These are phyloP conservation scores for Raja brachyura DNA, from an alignment of 2,113 vertebrate species.

Conservation along the genomic window DNA sequence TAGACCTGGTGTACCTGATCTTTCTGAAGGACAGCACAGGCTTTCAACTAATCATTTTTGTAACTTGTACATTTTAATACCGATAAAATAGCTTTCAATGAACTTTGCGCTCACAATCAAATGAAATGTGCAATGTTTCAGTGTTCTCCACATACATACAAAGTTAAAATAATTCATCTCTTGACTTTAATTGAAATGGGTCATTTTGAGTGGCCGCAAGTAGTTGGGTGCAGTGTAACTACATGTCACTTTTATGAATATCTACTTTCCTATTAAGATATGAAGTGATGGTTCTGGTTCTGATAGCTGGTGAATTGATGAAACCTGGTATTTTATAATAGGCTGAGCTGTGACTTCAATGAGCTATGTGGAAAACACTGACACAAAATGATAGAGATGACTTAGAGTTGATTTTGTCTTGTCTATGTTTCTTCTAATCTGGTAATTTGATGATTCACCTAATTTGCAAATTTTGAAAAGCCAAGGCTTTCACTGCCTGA, in stretches of 20 bases:
- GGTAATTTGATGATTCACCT: not conserved
- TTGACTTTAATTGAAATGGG: not conserved
- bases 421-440: not conserved
- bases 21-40: not conserved
- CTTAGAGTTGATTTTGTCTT: not conserved
- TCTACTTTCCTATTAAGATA: not conserved
- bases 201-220: not conserved
- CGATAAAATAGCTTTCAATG: not conserved
- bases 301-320: not conserved
- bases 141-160: conserved; percentile 6
- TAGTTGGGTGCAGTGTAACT: not conserved
- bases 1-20: not conserved
- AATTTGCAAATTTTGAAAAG: not conserved
- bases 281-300: not conserved
- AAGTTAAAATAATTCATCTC: not conserved
- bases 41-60: conserved; percentile 27
- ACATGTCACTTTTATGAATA: too few relatives aligned
- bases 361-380: not conserved
- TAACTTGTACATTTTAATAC: conserved; percentile 10
- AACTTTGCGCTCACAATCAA: not conserved
- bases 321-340: not conserved
- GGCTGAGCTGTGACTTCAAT: not conserved
- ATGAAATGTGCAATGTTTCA: not conserved
- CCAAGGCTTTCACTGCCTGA: not conserved
- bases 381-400: not conserved